These are phyloP conservation scores for Labeo rohita DNA, from an alignment of 2,113 vertebrate genomes.

Conservation along the genomic window DNA sequence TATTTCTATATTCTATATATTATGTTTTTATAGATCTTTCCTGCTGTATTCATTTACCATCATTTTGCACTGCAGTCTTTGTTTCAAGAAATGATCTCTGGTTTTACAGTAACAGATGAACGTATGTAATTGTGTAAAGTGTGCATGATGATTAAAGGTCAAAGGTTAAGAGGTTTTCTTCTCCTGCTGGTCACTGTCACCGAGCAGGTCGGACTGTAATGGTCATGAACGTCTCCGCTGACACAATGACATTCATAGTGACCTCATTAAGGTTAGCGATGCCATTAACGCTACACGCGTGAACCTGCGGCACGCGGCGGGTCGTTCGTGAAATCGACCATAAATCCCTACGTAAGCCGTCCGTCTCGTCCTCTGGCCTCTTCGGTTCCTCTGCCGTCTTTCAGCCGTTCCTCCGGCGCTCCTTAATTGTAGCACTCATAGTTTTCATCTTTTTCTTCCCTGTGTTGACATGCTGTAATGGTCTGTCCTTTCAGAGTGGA, in stretches of 20 bases:
- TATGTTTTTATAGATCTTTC: neutral
- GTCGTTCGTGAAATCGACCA: slow-evolving; percentile 66
- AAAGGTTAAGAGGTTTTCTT: slow-evolving; percentile 36
- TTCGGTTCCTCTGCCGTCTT: slow-evolving; percentile 1
- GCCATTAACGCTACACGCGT: slow-evolving; percentile 68
- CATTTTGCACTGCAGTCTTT: slow-evolving; percentile 21
- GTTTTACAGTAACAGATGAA: slow-evolving; percentile 22
- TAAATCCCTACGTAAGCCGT: slow-evolving; percentile 71
- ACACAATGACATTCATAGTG: slow-evolving; percentile 72
- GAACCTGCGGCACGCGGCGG: slow-evolving; percentile 53
- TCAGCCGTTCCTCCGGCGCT: slow-evolving; percentile 14
- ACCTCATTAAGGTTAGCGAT: slow-evolving; percentile 71
- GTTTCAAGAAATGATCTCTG: slow-evolving; percentile 12
- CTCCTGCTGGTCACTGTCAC: slow-evolving; percentile 41
- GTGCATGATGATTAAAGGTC: slow-evolving; percentile 32
- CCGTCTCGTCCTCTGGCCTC: slow-evolving; percentile 63
- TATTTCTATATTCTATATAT: too few relatives aligned
- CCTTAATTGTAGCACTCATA: slow-evolving; percentile 73
- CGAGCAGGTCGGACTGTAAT: slow-evolving; percentile 40
- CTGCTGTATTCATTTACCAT: neutral
- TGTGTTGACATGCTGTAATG: slow-evolving; percentile 76
- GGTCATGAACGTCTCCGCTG: slow-evolving; percentile 64
- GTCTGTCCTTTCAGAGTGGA: slow-evolving; percentile 73
- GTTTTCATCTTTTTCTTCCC: slow-evolving; percentile 76
- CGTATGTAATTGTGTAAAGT: slow-evolving; percentile 43